Evolutionary conservation across 1,140 invertebrate species (phyloP).

Genomic region (Eupeodes corollae): DNA sequence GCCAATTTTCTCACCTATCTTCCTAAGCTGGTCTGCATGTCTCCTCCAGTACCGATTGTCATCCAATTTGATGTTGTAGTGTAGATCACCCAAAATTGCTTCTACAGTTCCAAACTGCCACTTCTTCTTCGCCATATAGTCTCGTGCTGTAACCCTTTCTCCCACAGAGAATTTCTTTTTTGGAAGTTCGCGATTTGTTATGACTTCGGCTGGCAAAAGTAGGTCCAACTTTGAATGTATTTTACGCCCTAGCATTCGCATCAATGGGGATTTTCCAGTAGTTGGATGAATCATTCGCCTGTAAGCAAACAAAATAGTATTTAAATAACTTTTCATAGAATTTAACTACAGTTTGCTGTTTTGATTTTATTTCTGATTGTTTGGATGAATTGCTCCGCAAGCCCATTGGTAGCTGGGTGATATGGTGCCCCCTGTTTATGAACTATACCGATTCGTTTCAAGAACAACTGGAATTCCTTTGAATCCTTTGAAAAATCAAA

Average conservation of each 20-base stretch:
- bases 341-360: background rate
- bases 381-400: conserved; percentile 7
- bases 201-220: conserved; percentile 1
- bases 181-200: background rate
- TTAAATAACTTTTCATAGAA: background rate
- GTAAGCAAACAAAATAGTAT: conserved; percentile 7
- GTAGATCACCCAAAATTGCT: conserved; percentile 7
- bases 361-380: conserved; percentile 8
- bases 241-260: conserved; percentile 9
- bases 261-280: conserved; percentile 7
- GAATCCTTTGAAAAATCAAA: too few relatives aligned
- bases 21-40: conserved; percentile 11
- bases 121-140: conserved; percentile 7
- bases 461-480: conserved; percentile 4
- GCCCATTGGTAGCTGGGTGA: conserved; percentile 7
- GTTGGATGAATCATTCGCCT: conserved; percentile 5
- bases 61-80: conserved; percentile 9
- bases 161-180: background rate
- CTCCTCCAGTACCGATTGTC: conserved; percentile 10
- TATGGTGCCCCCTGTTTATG: conserved; percentile 5
- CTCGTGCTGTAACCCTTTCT: background rate
- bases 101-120: conserved; percentile 10
- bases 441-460: conserved; percentile 5
- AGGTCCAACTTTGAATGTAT: conserved; percentile 5
- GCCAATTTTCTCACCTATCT: background rate